Conservation (phyloP, 2,797 vertebrate species). For the Todus mexicanus region DNA sequence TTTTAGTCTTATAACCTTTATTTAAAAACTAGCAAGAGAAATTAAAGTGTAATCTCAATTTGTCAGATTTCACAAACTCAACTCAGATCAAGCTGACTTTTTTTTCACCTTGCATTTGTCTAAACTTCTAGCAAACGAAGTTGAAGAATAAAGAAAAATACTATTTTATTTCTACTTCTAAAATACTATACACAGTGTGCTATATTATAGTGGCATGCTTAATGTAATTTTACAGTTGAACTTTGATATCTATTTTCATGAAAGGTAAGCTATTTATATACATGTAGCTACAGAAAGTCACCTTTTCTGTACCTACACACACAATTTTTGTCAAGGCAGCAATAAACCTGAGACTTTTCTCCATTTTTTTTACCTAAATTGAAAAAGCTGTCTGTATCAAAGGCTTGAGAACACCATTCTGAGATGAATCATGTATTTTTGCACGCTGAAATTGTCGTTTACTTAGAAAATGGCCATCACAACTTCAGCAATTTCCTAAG, state of each 20-base stretch:
- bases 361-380: not conserved
- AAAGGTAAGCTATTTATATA: not conserved
- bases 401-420: not conserved
- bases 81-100: not conserved
- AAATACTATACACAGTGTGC: not conserved
- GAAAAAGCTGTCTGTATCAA: not conserved
- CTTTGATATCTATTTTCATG: not conserved
- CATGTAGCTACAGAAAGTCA: not conserved
- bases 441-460: not conserved
- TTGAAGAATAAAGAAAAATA: not conserved
- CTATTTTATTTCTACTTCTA: not conserved
- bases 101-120: not conserved
- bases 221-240: not conserved
- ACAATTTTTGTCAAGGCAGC: not conserved
- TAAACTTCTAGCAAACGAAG: not conserved
- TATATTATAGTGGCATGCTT: not conserved
- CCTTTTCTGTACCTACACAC: not conserved
- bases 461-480: not conserved
- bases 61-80: not conserved
- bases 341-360: not conserved
- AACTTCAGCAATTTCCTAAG: not conserved
- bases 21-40: not conserved
- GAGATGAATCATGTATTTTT: not conserved
- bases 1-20: not conserved
- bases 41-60: not conserved